Conservation (phyloP, 2,888 invertebrate genomes). For the Acanthacorydalis orientalis region DNA sequence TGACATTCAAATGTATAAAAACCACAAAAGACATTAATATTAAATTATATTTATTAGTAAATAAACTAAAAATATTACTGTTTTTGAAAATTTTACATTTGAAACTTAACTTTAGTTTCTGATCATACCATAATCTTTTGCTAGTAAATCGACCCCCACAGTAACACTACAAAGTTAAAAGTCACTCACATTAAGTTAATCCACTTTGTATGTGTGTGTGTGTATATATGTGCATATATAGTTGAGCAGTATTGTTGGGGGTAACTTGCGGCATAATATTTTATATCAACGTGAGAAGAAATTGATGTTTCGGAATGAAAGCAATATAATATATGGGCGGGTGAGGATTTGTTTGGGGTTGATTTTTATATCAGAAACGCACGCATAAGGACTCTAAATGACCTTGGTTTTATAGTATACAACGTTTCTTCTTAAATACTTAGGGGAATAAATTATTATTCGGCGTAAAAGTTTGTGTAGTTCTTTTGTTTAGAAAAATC, state of each 20-base stretch:
- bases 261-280: conserved; percentile 17
- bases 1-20: too few relatives aligned
- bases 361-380: neutral
- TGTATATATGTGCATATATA: too few relatives aligned
- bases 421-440: neutral
- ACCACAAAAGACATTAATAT: too few relatives aligned
- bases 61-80: too few relatives aligned
- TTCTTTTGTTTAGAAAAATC: neutral
- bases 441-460: neutral
- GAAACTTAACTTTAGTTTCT: too few relatives aligned
- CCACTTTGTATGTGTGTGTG: neutral
- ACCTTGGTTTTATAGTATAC: too few relatives aligned
- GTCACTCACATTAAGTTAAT: neutral
- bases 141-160: too few relatives aligned
- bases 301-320: conserved; percentile 27
- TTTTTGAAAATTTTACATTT: too few relatives aligned
- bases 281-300: conserved; percentile 20
- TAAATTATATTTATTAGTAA: too few relatives aligned
- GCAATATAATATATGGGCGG: conserved; percentile 15
- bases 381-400: too few relatives aligned
- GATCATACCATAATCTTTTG: too few relatives aligned
- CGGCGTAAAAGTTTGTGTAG: neutral
- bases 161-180: neutral
- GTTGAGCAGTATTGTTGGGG: too few relatives aligned
- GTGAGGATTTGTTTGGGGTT: neutral